Percentiles rank a stretch among this genome's conserved stretches.
phyloP scores from a whole-genome alignment of 30 jellyfish, hydroid and myxozoan genomes.

The Aurelia aurita complex sp. Pacific region DNA sequence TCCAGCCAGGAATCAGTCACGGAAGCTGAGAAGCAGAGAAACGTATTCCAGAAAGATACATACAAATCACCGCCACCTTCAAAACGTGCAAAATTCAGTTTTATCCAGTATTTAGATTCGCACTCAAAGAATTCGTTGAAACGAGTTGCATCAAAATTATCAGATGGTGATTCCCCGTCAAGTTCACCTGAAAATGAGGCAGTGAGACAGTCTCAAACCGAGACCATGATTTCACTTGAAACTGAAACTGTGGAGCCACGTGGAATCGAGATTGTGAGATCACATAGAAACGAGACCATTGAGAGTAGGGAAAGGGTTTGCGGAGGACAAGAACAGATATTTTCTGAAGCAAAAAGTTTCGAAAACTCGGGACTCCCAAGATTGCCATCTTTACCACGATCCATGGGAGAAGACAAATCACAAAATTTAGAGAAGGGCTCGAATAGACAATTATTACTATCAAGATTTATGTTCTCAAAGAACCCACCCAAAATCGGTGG shows the following conservation, averaged over 20 bases:
- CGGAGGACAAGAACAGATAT: neutral
- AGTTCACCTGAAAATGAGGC: slow-evolving; percentile 38
- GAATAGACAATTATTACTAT: neutral
- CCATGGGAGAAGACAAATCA: neutral
- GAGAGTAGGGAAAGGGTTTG: neutral
- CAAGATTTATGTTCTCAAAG: slow-evolving; percentile 18
- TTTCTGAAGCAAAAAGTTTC: no score
- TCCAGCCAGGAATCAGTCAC: no score
- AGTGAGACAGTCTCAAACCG: no score
- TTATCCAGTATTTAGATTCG: slow-evolving; percentile 33
- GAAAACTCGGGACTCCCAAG: neutral
- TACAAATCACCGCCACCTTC: slow-evolving; percentile 48
- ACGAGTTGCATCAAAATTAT: slow-evolving; percentile 34
- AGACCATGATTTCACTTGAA: no score
- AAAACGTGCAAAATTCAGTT: slow-evolving; percentile 40
- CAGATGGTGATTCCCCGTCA: slow-evolving; percentile 31
- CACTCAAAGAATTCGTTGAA: slow-evolving; percentile 41
- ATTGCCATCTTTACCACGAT: neutral
- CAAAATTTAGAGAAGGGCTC: neutral
- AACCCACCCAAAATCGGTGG: neutral
- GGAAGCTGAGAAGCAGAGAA: no score
- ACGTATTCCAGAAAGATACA: no score
- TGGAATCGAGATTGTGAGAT: neutral
- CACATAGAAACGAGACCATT: neutral
- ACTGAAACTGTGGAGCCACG: no score